phyloP scores from a whole-genome alignment of 2,113 vertebrate genomes.

The Centrocercus urophasianus region DNA sequence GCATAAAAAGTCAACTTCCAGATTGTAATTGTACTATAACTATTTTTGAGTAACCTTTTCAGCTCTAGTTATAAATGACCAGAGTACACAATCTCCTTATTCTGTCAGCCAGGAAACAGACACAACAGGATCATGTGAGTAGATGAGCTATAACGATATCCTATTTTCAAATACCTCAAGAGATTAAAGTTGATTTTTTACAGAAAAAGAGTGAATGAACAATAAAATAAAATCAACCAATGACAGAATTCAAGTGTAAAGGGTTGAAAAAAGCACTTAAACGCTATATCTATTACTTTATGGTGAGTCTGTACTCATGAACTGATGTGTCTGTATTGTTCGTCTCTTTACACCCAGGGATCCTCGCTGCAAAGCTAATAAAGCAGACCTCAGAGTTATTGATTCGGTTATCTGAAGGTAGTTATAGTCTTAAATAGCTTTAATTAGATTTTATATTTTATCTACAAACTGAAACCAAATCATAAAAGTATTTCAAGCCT shows the following conservation, averaged over 20 bases:
- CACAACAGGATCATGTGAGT: not conserved
- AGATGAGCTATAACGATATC: not conserved
- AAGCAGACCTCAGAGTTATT: not conserved
- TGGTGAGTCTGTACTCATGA: not conserved
- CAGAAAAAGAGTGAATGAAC: not conserved
- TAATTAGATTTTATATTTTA: constrained; percentile 46
- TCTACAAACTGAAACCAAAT: constrained; percentile 28
- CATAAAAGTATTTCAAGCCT: constrained; percentile 39
- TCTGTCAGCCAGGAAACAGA: not conserved
- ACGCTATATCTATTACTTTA: not conserved
- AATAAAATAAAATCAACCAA: not conserved
- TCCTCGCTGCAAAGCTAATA: not conserved
- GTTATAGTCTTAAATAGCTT: constrained; percentile 30
- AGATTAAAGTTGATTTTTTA: not conserved
- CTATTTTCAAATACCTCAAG: not conserved
- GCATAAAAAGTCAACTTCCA: not conserved
- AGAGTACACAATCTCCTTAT: not conserved
- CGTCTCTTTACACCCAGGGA: not conserved
- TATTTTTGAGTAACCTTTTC: constrained; percentile 8
- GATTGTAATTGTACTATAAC: not conserved
- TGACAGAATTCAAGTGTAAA: not conserved
- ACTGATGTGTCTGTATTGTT: not conserved
- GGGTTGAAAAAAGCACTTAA: not conserved
- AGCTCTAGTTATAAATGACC: not conserved
- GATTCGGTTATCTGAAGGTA: constrained; percentile 2